These are phyloP conservation scores for Ennomos fuscantarius DNA, from an alignment of 2,888 invertebrate genomes.

Conservation along the genomic window DNA sequence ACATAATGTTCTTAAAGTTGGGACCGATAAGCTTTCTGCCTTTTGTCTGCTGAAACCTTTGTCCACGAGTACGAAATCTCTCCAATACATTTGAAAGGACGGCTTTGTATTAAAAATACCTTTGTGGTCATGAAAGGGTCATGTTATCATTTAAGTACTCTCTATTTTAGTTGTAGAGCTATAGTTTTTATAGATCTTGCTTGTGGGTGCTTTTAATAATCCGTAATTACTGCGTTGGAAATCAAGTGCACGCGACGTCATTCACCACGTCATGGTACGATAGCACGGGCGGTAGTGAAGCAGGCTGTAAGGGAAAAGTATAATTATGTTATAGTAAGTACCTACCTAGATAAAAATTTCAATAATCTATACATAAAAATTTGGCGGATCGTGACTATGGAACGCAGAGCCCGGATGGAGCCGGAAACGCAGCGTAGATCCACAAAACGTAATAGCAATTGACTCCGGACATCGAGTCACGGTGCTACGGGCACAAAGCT, in stretches of 20 bases:
- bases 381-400: too few relatives aligned
- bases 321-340: too few relatives aligned
- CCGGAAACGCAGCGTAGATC: constrained; percentile 30
- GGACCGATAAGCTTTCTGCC: constrained; percentile 27
- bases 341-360: too few relatives aligned
- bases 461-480: constrained; percentile 69
- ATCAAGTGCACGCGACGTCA: constrained; percentile 75
- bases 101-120: constrained; percentile 22
- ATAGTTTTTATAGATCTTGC: constrained; percentile 17
- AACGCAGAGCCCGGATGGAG: background rate
- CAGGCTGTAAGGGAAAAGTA: background rate
- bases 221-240: constrained; percentile 53
- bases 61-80: constrained; percentile 21
- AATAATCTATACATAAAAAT: too few relatives aligned
- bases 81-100: constrained; percentile 24
- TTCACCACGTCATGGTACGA: constrained; percentile 44
- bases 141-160: constrained; percentile 8
- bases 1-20: constrained; percentile 26
- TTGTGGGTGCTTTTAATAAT: constrained; percentile 15
- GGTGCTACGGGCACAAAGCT: constrained; percentile 70
- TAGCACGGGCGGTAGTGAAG: background rate
- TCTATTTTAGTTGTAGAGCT: constrained; percentile 14
- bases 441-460: constrained; percentile 59
- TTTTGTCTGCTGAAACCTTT: constrained; percentile 32
- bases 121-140: constrained; percentile 21